Base-by-base conservation (phyloP, 2,113 vertebrate species). In the Cheirogaleus medius region DNA sequence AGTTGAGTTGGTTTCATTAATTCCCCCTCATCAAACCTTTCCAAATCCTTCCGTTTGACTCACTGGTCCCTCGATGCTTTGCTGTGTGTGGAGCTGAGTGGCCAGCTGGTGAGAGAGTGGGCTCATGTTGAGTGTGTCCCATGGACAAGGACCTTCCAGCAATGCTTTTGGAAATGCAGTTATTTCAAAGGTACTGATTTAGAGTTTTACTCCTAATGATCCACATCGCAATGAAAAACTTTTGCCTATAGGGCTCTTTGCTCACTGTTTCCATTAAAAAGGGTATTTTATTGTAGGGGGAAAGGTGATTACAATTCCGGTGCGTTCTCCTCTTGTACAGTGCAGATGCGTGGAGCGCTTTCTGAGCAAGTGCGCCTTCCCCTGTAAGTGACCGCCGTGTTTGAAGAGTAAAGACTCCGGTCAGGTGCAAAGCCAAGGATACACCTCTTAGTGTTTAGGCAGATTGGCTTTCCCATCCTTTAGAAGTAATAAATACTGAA, bases 1-100 rank as follows among this genome's bases (percentile, higher is more conserved):
- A 32, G 63, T n/a, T 89, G 78, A 37, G 44, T 74, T 49, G 5
- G 7, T 90, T 91, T 96, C 39, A 74, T 85, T 91, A 73, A 93
- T 86, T 91, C 89, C 3, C 8, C 54, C 77, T 14, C 80, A 63
- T 8, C 47, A 58, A 49, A 83, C 5, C 68, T 96, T 93, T 90
- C 47, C 23, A 44, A 44, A 44, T 63, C 42, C 47, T 93, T 80
- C 42, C n/a, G 5, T 63, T 73, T 91, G 77, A 73, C 9, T 89
- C 87, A 56, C 0, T 0, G 44, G 78, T 25, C 27, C 87, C 54
- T 87, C 3, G 8, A 20, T 52, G 25, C 44, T 93, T 42, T 2
- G 2, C 60, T 37, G 42, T 44, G 52, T 94, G 8, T 14, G 47
- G 7, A 11, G 44, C 15, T 87, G 69, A 69, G 76, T 39, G 17